Percentiles rank a stretch among this genome's conserved stretches.
Evolutionary conservation across 2,888 invertebrate species (phyloP).

Genomic region (Amitus sp.): DNA sequence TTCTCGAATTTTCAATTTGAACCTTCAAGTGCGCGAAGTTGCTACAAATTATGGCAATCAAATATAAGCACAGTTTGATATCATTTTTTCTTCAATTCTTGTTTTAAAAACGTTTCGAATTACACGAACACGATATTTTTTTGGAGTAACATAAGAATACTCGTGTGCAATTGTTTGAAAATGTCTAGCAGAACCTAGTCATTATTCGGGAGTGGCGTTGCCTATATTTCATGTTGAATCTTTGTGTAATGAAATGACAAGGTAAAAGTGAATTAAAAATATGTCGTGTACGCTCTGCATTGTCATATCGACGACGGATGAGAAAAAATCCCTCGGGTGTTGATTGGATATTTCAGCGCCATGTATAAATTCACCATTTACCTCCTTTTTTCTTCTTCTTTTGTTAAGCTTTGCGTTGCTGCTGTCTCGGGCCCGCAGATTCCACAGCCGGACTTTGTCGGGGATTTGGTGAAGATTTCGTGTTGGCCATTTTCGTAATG

Average conservation of each 20-base stretch:
- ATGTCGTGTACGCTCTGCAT: slow-evolving; percentile 41
- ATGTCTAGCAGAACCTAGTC: slow-evolving; percentile 60
- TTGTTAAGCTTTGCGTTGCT: slow-evolving; percentile 77
- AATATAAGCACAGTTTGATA: too few relatives aligned
- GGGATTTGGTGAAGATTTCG: slow-evolving; percentile 67
- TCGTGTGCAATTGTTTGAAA: slow-evolving; percentile 60
- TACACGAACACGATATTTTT: too few relatives aligned
- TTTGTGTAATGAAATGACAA: slow-evolving; percentile 36
- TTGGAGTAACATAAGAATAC: too few relatives aligned
- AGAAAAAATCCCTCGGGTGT: too few relatives aligned
- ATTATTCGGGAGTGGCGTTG: slow-evolving; percentile 54
- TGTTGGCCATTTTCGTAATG: slow-evolving; percentile 65
- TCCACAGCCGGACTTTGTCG: slow-evolving; percentile 71
- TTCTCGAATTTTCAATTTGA: too few relatives aligned
- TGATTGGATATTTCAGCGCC: not conserved
- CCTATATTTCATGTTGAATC: slow-evolving; percentile 58
- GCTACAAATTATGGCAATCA: too few relatives aligned
- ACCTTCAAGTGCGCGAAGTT: too few relatives aligned
- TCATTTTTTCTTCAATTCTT: too few relatives aligned
- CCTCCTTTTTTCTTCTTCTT: slow-evolving; percentile 78
- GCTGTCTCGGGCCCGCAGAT: slow-evolving; percentile 74
- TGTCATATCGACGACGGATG: too few relatives aligned
- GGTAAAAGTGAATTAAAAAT: slow-evolving; percentile 41
- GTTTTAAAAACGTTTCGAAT: too few relatives aligned
- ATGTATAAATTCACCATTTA: slow-evolving; percentile 61